Conservation (phyloP, 1,140 invertebrate genomes). For the Chrysopa pallens region DNA sequence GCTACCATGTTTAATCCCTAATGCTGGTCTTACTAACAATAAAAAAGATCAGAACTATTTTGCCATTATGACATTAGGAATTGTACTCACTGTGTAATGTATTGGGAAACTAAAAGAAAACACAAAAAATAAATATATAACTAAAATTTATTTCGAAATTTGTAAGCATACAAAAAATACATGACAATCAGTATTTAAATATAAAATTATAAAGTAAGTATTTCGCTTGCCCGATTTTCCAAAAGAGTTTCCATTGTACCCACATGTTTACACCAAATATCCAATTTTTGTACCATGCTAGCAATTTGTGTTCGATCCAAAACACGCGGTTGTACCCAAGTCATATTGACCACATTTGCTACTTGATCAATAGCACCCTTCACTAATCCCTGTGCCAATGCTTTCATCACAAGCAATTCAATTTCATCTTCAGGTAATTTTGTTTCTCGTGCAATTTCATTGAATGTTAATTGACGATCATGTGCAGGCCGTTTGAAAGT, state of each 20-base stretch:
- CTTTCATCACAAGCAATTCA: slow-evolving; percentile 95
- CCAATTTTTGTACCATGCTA: slow-evolving; percentile 59
- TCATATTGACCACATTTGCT: slow-evolving; percentile 53
- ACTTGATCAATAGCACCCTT: slow-evolving; percentile 94
- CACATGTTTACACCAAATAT: slow-evolving; percentile 69
- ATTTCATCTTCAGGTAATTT: slow-evolving; percentile 69
- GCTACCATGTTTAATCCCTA: too few relatives aligned
- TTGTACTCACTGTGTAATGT: too few relatives aligned
- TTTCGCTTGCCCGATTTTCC: slow-evolving; percentile 67
- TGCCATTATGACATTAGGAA: too few relatives aligned
- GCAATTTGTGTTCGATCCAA: slow-evolving; percentile 57
- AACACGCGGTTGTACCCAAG: slow-evolving; percentile 84
- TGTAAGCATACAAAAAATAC: too few relatives aligned
- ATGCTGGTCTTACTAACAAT: too few relatives aligned
- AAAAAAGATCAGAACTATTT: too few relatives aligned
- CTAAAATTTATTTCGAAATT: too few relatives aligned
- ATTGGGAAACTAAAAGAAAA: too few relatives aligned
- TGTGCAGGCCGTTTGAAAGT: slow-evolving; percentile 54
- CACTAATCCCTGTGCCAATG: slow-evolving; percentile 84
- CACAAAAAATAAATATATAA: too few relatives aligned
- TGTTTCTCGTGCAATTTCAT: slow-evolving; percentile 77
- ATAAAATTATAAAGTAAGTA: slow-evolving; percentile 45
- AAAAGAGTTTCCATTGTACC: slow-evolving; percentile 62
- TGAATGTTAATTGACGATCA: slow-evolving; percentile 68
- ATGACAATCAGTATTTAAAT: background rate